Conservation (phyloP, 2,113 vertebrate genomes). For the Corythaixoides concolor region DNA sequence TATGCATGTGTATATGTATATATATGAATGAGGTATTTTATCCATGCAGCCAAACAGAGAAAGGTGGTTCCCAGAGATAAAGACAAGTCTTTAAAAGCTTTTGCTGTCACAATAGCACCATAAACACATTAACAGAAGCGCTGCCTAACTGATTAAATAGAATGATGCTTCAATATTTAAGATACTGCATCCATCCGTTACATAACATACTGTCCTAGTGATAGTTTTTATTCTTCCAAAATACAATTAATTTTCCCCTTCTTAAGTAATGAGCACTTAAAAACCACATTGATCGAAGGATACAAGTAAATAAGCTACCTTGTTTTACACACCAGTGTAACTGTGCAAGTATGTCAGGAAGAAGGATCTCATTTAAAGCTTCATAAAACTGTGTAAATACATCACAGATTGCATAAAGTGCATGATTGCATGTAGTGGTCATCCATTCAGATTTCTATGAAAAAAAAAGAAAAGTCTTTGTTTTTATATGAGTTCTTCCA, state of each 20-base stretch:
- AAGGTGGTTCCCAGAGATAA: not conserved
- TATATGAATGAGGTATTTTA: not conserved
- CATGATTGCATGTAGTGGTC: constrained; percentile 98
- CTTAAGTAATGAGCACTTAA: not conserved
- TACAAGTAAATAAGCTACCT: constrained; percentile 77
- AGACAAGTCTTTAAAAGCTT: not conserved
- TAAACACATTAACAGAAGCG: not conserved
- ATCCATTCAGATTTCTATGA: constrained; percentile 97
- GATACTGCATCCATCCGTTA: not conserved
- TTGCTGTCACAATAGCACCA: not conserved
- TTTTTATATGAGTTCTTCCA: not conserved
- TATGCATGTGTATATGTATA: not conserved
- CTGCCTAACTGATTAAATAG: not conserved
- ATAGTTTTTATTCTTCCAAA: not conserved
- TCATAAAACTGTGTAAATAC: constrained; percentile 97
- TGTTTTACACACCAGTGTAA: constrained; percentile 98
- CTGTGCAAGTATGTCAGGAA: constrained; percentile 92
- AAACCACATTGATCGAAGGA: not conserved
- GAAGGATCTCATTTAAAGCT: constrained; percentile 90
- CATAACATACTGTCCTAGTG: not conserved
- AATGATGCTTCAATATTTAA: not conserved
- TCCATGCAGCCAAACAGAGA: not conserved
- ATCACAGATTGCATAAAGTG: constrained; percentile 96
- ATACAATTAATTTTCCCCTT: not conserved
- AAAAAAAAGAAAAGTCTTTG: not conserved